Evolutionary conservation across 2,113 vertebrate species (phyloP), one percentile per base, ranked within the genome.

Genomic region (Dryoscopus gambensis): DNA sequence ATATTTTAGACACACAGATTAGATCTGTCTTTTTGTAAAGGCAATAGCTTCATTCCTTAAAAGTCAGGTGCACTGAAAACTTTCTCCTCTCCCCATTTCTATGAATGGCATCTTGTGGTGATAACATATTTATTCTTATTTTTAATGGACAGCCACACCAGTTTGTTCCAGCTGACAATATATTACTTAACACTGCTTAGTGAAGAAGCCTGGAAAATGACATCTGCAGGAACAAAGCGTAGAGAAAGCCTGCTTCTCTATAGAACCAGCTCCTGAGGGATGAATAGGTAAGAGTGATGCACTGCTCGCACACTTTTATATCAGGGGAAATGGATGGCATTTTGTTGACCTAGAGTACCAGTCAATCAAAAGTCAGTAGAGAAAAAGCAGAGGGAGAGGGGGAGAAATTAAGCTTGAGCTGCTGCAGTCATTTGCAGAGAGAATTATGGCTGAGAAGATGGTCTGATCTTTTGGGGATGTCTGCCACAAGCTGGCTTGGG

Each of bases 311-410:
- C 11, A 37, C 40, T 89, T 10, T 55, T 68, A 5, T 71, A 11
- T 55, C 39, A 53, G 67, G 73, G 35, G 68, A 90, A 88, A 93
- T 27, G 28, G 85, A 83, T 22, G 5, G 63, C 63, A 68, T 73
- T 78, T 85, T 31, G 65, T n/a, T 92, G 73, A 95, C 63, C 63
- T 56, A 20, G 67, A 93, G 63, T 53, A 65, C 56, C 89, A 78
- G 76, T 92, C 93, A 95, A 88, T 74, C 89, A 96, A 67, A 93
- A 95, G 52, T 59, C 73, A 92, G 76, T 6, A 73, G n/a, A 89
- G 49, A 69, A 87, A 89, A 95, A 82, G 49, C 63, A 79, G 21
- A 81, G 23, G 52, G 52, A 86, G 30, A 55, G 18, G 16, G 13
- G 11, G 5, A 14, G n/a, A 74, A 92, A 67, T 6, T 4, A 68